Conservation (phyloP, 2,888 invertebrate genomes). For the Mechanitis mazaeus region DNA sequence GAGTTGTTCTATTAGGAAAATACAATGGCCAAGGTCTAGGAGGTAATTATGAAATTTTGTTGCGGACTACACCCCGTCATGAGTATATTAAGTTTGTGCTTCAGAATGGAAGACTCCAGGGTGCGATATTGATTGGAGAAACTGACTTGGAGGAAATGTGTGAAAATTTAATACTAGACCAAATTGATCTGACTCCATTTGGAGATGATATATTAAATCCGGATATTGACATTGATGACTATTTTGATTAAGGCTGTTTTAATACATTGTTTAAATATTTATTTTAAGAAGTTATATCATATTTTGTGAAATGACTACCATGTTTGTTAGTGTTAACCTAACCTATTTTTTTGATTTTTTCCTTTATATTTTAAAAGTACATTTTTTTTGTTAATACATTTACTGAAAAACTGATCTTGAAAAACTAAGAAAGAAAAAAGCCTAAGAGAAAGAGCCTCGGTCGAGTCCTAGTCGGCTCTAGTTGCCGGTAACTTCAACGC, state of each 20-base stretch:
- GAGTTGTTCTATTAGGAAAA: conserved; percentile 93
- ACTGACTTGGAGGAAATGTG: conserved; percentile 98
- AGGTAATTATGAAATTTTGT: conserved; percentile 86
- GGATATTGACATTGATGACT: conserved; percentile 98
- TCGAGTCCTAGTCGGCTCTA: no score
- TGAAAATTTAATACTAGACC: conserved; percentile 97
- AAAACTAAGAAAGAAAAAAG: no score
- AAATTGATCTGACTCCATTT: conserved; percentile 90
- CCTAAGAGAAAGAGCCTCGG: no score
- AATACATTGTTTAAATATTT: conserved; percentile 9
- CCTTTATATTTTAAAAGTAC: no score
- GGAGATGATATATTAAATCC: conserved; percentile 97
- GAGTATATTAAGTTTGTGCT: conserved; percentile 94
- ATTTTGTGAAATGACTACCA: no score
- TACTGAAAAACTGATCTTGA: no score
- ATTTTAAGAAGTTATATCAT: conserved; percentile 16
- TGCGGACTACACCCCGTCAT: conserved; percentile 87
- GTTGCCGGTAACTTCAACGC: no score
- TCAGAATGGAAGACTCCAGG: conserved; percentile 89
- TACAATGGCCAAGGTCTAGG: conserved; percentile 94
- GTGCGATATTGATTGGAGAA: conserved; percentile 96
- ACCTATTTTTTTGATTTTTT: no score
- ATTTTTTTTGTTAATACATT: no score
- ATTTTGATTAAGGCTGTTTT: conserved; percentile 87
- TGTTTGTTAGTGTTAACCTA: no score